Evolutionary conservation across 2,797 vertebrate genomes (phyloP).

Genomic region (Nannoperca australis): DNA sequence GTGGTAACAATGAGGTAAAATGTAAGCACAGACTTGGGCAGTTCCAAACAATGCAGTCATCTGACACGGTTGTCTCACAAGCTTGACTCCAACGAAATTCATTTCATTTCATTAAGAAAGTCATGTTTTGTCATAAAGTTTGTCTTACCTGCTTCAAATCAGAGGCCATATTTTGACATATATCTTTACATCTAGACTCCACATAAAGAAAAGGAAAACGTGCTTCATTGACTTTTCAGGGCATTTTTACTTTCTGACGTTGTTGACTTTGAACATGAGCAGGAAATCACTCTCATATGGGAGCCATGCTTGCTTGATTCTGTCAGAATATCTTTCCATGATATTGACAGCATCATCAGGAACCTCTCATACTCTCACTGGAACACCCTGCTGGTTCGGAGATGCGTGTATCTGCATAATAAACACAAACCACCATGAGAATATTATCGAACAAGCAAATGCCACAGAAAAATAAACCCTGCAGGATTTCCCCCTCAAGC

Average conservation of each 20-base stretch:
- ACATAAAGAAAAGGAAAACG: constrained; percentile 44
- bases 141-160: constrained; percentile 53
- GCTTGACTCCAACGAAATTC: constrained; percentile 39
- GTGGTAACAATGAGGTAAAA: constrained; percentile 71
- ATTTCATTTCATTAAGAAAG: constrained; percentile 34
- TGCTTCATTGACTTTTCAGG: constrained; percentile 33
- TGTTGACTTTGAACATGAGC: constrained; percentile 54
- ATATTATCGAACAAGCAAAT: constrained; percentile 70
- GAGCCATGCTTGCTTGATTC: constrained; percentile 58
- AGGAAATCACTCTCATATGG: constrained; percentile 78
- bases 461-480: constrained; percentile 71
- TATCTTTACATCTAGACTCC: constrained; percentile 40
- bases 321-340: constrained; percentile 67
- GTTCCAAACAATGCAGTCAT: constrained; percentile 67
- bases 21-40: constrained; percentile 59
- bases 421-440: constrained; percentile 68
- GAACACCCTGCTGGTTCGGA: constrained; percentile 51
- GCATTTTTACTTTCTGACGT: constrained; percentile 55
- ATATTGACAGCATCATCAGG: constrained; percentile 73
- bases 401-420: constrained; percentile 75
- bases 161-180: constrained; percentile 48
- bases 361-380: constrained; percentile 62
- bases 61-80: constrained; percentile 48
- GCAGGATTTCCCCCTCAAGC: constrained; percentile 73
- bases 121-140: constrained; percentile 32